Conservation (phyloP, 2,888 invertebrate species). For the Aleiodes leptofemur region DNA sequence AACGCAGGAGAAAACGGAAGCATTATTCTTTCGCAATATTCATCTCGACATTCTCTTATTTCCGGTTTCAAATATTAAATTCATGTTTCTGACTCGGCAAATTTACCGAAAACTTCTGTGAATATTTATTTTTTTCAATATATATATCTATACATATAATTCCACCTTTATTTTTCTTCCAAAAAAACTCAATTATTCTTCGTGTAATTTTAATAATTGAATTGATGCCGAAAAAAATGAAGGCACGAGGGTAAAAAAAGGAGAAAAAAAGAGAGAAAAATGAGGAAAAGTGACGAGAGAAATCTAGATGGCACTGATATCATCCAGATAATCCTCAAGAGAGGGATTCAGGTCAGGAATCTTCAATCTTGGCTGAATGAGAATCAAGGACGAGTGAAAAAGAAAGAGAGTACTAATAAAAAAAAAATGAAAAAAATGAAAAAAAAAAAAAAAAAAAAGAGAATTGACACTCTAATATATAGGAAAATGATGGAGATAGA, state of each 20-base stretch:
- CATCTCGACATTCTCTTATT: conserved; percentile 19
- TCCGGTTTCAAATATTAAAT: conserved; percentile 22
- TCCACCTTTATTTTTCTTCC: neutral
- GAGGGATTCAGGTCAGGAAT: conserved; percentile 64
- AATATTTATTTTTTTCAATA: conserved; percentile 10
- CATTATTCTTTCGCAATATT: conserved; percentile 17
- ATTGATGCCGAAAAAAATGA: too few relatives aligned
- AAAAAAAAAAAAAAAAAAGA: neutral
- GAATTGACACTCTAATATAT: conserved; percentile 22
- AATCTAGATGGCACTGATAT: conserved; percentile 64
- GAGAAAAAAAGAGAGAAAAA: conserved; percentile 46
- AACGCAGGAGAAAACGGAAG: neutral
- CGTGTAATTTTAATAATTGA: too few relatives aligned
- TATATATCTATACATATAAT: neutral
- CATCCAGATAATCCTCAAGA: conserved; percentile 64
- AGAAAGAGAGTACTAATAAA: conserved; percentile 8
- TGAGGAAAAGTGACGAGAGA: conserved; percentile 52
- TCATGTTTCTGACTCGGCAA: conserved; percentile 6
- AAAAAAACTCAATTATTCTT: too few relatives aligned
- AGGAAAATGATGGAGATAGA: conserved; percentile 35
- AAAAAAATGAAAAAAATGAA: neutral
- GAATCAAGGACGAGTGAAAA: conserved; percentile 49
- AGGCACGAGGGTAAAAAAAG: conserved; percentile 8
- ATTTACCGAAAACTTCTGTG: conserved; percentile 11
- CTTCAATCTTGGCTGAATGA: conserved; percentile 64